Evolutionary conservation across 30 jellyfish, hydroid and myxozoan species (phyloP).

Genomic region (Phacellophora camtschatica): DNA sequence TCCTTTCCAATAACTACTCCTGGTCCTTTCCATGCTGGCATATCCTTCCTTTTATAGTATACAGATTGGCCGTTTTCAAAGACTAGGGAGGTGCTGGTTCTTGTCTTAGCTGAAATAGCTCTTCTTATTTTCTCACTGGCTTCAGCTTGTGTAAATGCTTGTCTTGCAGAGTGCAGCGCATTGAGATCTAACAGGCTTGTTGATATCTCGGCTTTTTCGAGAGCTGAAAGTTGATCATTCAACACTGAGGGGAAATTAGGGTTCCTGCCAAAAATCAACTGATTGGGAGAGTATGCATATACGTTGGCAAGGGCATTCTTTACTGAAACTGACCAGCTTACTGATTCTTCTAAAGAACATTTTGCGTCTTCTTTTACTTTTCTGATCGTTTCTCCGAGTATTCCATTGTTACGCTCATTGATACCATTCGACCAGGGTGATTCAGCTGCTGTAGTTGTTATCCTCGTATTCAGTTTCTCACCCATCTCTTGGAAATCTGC

Average conservation of each 20-base stretch:
- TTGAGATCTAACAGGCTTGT: too few relatives aligned
- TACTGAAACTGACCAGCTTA: too few relatives aligned
- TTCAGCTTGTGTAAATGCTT: too few relatives aligned
- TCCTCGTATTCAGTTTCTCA: constrained; percentile 20
- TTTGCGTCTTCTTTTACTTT: not conserved
- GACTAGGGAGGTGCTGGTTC: not conserved
- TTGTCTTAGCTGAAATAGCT: not conserved
- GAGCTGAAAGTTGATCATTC: too few relatives aligned
- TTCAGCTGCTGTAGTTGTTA: constrained; percentile 38
- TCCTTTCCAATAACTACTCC: not conserved
- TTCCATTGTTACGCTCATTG: constrained; percentile 9
- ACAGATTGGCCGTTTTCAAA: not conserved
- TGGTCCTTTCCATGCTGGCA: not conserved
- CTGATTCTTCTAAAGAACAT: constrained; percentile 9
- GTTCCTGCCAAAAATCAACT: too few relatives aligned
- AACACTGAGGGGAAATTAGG: too few relatives aligned
- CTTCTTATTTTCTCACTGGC: not conserved
- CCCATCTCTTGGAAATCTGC: constrained; percentile 11
- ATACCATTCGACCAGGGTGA: constrained; percentile 50
- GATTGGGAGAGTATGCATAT: too few relatives aligned
- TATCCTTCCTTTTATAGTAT: not conserved
- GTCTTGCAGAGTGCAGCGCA: too few relatives aligned
- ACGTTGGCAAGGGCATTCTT: too few relatives aligned
- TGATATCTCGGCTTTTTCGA: too few relatives aligned
- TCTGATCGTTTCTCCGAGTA: not conserved